phyloP scores from a whole-genome alignment of 2,113 vertebrate genomes.

The Haemorhous mexicanus region DNA sequence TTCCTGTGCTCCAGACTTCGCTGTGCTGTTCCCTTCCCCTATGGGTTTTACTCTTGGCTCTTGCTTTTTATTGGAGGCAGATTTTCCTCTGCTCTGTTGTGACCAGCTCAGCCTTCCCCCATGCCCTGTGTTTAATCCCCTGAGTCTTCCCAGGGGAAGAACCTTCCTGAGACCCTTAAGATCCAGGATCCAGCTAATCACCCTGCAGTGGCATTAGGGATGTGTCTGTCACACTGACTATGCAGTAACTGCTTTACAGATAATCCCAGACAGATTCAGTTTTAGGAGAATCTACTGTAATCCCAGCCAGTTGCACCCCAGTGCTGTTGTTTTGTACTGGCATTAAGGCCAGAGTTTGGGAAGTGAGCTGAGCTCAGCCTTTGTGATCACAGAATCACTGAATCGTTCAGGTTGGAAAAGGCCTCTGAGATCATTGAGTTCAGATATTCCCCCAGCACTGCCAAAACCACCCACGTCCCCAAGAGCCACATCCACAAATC shows the following conservation, averaged over 20 bases:
- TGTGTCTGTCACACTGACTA: rapidly evolving
- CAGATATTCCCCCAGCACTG: background rate
- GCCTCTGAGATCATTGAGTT: background rate
- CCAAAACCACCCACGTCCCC: background rate
- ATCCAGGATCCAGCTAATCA: background rate
- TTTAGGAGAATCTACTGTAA: background rate
- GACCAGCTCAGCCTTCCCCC: background rate
- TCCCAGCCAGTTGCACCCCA: background rate
- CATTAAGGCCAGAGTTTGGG: background rate
- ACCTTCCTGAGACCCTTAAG: background rate
- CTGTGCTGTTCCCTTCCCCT: background rate
- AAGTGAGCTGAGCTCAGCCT: background rate
- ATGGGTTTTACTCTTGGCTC: background rate
- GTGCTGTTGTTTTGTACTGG: background rate
- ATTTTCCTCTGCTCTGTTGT: background rate
- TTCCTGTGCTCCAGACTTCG: background rate
- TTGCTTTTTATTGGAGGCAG: background rate
- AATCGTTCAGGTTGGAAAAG: background rate
- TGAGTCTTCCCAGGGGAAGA: background rate
- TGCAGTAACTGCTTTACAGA: background rate
- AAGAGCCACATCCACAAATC: background rate
- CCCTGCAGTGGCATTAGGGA: background rate
- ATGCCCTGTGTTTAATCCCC: background rate
- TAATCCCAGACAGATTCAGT: background rate
- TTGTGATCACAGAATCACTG: background rate